A percentile compares a stretch with the other conserved stretches of the same genome.
Conservation (phyloP, 2,888 invertebrate genomes). For the Pristionchus fissidentatus region DNA sequence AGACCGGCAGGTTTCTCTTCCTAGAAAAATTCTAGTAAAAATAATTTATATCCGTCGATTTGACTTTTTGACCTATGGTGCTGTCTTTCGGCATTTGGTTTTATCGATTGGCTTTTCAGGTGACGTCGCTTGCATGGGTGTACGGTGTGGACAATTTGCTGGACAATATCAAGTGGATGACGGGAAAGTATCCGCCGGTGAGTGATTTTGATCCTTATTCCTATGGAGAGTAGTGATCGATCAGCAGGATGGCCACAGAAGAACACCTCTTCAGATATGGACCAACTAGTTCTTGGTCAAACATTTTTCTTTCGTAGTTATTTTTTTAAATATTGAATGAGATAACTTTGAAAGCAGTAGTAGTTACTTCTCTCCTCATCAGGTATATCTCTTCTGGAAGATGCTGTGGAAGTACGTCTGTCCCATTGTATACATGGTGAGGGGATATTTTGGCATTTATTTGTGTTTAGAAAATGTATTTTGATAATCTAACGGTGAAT, state of each 20-base stretch:
- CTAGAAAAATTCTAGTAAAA: too few relatives aligned
- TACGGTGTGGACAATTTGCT: slow-evolving; percentile 78
- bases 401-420: slow-evolving; percentile 83
- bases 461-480: too few relatives aligned
- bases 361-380: background rate
- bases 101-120: background rate
- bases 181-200: slow-evolving; percentile 79
- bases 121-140: slow-evolving; percentile 45
- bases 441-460: slow-evolving; percentile 74
- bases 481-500: too few relatives aligned
- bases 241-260: too few relatives aligned
- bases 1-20: too few relatives aligned
- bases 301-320: background rate
- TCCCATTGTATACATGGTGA: slow-evolving; percentile 84
- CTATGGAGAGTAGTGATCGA: background rate
- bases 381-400: slow-evolving; percentile 82
- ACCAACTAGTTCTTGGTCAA: too few relatives aligned
- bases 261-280: too few relatives aligned
- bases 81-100: background rate
- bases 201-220: slow-evolving; percentile 60
- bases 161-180: slow-evolving; percentile 80
- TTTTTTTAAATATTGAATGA: background rate
- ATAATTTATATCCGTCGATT: too few relatives aligned
- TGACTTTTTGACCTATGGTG: too few relatives aligned
- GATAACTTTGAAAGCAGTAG: background rate